Percentiles rank a stretch among this genome's conserved stretches.
phyloP scores from a whole-genome alignment of 2,113 vertebrate genomes.

The Labeo rohita region DNA sequence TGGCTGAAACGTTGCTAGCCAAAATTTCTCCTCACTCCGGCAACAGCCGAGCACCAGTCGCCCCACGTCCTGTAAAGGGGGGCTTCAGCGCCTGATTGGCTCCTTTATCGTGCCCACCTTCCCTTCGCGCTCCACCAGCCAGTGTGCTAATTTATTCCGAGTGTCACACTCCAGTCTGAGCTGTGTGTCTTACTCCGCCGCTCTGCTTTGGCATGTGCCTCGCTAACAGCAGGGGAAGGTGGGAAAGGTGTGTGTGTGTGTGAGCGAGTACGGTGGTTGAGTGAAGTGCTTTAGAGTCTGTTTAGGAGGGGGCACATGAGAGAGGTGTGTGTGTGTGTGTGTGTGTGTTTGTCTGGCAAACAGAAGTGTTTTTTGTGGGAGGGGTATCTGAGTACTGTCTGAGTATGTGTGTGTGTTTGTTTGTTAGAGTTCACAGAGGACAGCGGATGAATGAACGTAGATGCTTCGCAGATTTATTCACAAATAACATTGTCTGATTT shows the following conservation, averaged over 20 bases:
- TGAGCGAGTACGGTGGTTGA: slow-evolving; percentile 38
- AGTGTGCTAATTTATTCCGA: slow-evolving; percentile 62
- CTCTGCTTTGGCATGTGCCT: slow-evolving; percentile 57
- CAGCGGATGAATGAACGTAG: slow-evolving; percentile 7
- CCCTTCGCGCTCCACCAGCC: slow-evolving; percentile 59
- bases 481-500: background rate
- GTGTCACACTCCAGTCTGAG: slow-evolving; percentile 62
- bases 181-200: slow-evolving; percentile 54
- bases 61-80: slow-evolving; percentile 48
- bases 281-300: slow-evolving; percentile 45
- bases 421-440: slow-evolving; percentile 37
- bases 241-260: slow-evolving; percentile 54
- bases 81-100: slow-evolving; percentile 74
- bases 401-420: slow-evolving; percentile 33
- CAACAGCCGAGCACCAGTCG: slow-evolving; percentile 67
- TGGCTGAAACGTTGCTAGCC: slow-evolving; percentile 78
- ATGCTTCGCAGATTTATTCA: slow-evolving; percentile 11
- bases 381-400: background rate
- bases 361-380: slow-evolving; percentile 48
- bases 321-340: slow-evolving; percentile 20
- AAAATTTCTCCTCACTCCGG: slow-evolving; percentile 65
- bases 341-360: slow-evolving; percentile 47
- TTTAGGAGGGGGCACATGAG: slow-evolving; percentile 20
- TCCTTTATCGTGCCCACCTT: slow-evolving; percentile 64
- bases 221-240: slow-evolving; percentile 56